Conservation (phyloP, 2,888 invertebrate species). For the Eremobia ochroleuca region DNA sequence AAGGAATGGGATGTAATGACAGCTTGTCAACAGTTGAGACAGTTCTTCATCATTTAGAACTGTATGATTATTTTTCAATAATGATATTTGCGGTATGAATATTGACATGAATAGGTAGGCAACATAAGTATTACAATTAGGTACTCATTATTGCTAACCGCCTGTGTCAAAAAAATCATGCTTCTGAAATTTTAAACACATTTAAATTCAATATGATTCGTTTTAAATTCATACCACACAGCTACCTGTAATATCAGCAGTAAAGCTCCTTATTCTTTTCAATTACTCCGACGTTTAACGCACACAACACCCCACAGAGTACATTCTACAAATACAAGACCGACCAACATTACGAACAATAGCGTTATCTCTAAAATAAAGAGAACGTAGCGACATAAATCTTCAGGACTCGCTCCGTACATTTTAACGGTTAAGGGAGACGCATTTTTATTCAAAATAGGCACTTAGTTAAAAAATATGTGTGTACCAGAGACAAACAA, state of each 20-base stretch:
- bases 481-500: conserved; percentile 87
- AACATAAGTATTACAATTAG: background rate
- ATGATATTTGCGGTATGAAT: background rate
- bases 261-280: conserved; percentile 39
- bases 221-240: conserved; percentile 1
- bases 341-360: conserved; percentile 63
- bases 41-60: background rate
- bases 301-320: conserved; percentile 36
- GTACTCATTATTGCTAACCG: too few species aligned
- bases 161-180: background rate
- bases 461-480: conserved; percentile 91
- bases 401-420: conserved; percentile 78
- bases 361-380: conserved; percentile 71
- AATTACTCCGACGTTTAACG: conserved; percentile 50
- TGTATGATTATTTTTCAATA: background rate
- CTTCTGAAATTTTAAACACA: background rate
- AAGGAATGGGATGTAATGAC: background rate
- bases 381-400: conserved; percentile 79
- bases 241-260: conserved; percentile 9
- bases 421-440: conserved; percentile 87
- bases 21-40: background rate
- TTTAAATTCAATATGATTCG: background rate
- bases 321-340: conserved; percentile 47
- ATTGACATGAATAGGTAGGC: too few species aligned
- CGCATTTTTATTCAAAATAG: conserved; percentile 90